Conservation (phyloP, 2,888 invertebrate genomes). For the Theretra japonica region DNA sequence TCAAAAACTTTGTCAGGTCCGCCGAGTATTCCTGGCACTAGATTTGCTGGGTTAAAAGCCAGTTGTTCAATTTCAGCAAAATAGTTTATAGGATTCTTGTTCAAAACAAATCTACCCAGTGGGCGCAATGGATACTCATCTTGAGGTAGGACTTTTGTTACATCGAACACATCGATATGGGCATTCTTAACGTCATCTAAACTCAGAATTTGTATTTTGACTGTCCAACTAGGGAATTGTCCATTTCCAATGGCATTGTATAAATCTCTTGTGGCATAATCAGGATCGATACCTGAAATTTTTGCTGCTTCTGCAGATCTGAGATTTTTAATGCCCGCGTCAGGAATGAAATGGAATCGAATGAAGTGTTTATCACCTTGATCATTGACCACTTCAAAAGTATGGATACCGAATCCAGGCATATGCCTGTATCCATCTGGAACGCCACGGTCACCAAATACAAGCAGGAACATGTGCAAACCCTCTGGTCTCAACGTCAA, state of each 20-base stretch:
- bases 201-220: conserved; percentile 93
- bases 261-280: conserved; percentile 93
- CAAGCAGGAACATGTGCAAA: conserved; percentile 91
- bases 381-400: conserved; percentile 92
- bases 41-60: conserved; percentile 93
- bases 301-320: conserved; percentile 86
- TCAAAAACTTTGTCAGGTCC: conserved; percentile 95
- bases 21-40: conserved; percentile 95
- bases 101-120: conserved; percentile 92
- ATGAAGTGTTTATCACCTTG: conserved; percentile 88
- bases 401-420: conserved; percentile 96
- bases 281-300: conserved; percentile 90
- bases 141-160: conserved; percentile 93
- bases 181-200: conserved; percentile 89
- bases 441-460: conserved; percentile 94
- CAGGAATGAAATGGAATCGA: conserved; percentile 95
- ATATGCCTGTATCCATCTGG: conserved; percentile 95
- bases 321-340: conserved; percentile 93
- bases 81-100: conserved; percentile 94
- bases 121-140: conserved; percentile 92
- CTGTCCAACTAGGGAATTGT: conserved; percentile 89
- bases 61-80: conserved; percentile 96
- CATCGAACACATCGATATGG: conserved; percentile 94
- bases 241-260: conserved; percentile 92
- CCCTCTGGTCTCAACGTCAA: conserved; percentile 92